A percentile compares a stretch with the other conserved stretches of the same genome.
These are phyloP conservation scores for Apamea sordens DNA, from an alignment of 2,888 invertebrate genomes.

Conservation along the genomic window DNA sequence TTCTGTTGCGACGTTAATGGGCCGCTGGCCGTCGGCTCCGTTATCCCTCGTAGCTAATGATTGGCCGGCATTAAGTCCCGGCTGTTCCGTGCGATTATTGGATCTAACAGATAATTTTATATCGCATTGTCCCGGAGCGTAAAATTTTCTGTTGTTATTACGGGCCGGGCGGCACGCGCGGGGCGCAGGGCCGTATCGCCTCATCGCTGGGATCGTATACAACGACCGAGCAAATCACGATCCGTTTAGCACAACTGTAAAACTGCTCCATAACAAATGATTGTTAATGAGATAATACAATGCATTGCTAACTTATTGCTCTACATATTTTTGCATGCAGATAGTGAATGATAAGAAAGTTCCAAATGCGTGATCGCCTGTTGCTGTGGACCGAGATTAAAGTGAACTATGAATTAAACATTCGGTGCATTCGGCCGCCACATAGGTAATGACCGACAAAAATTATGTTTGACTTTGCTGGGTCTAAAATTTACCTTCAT, in stretches of 20 bases:
- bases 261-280: constrained; percentile 58
- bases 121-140: constrained; percentile 90
- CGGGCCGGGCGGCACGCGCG: constrained; percentile 80
- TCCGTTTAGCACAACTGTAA: constrained; percentile 74
- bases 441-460: no score
- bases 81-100: constrained; percentile 90
- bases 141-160: constrained; percentile 90
- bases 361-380: background rate
- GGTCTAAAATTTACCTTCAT: background rate
- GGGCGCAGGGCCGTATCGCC: constrained; percentile 73
- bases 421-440: no score
- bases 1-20: constrained; percentile 81
- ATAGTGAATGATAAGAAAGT: background rate
- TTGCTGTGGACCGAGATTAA: background rate
- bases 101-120: constrained; percentile 91
- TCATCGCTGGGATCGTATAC: constrained; percentile 76
- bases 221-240: constrained; percentile 78
- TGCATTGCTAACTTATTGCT: constrained; percentile 19
- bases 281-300: constrained; percentile 59
- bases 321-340: constrained; percentile 22
- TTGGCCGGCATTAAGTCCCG: constrained; percentile 90
- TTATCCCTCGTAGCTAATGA: constrained; percentile 90
- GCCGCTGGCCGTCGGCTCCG: constrained; percentile 87
- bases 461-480: background rate
- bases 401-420: background rate